Evolutionary conservation across 1,140 invertebrate genomes (phyloP), one percentile per base, ranked within the genome.

Genomic region (Pseudomyrmex concolor): DNA sequence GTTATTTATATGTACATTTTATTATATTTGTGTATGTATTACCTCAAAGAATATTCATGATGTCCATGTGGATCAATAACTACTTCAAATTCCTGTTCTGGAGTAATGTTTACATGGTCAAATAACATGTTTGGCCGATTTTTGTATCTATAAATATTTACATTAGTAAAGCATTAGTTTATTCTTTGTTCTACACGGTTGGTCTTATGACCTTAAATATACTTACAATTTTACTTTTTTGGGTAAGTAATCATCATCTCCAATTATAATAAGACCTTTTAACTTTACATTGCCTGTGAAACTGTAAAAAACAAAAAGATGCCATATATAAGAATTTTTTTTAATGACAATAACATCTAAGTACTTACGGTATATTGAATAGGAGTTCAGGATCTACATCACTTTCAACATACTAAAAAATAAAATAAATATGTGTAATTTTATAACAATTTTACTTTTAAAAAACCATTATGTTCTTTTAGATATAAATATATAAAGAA

Each of bases 211-310:
- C 43, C 19, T 45, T 66, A 60, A 45, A 54, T 70, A n/a, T 89
- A 95, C 96, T 96, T 95, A 99, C 98, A 99, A 90, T 95, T 97
- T 97, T 93, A 99, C 96, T 93, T 96, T 96, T 43, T 96, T 95
- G 9, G 98, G 98, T 95, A 98, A 97, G 59, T 95, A 95, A 80
- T 97, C 96, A 93, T 98, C 96, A 89, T 97, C 97, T 19, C 98
- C 98, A 88, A 97, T 96, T 62, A 99, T 94, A 88, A 98, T 98
- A 60, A 99, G 96, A 25, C 98, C 98, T 94, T 99, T 99, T 60
- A 99, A 94, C 94, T 99, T 99, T 1, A 99, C 95, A 95, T 98
- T 98, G 22, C 98, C 98, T 60, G 97, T 98, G 92, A 99, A 99
- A 77, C 96, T 96, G 85, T 84, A 94, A 91, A 83, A 54, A 82